Conservation (phyloP, 2,797 vertebrate species). For the Sebastes oblongus region DNA sequence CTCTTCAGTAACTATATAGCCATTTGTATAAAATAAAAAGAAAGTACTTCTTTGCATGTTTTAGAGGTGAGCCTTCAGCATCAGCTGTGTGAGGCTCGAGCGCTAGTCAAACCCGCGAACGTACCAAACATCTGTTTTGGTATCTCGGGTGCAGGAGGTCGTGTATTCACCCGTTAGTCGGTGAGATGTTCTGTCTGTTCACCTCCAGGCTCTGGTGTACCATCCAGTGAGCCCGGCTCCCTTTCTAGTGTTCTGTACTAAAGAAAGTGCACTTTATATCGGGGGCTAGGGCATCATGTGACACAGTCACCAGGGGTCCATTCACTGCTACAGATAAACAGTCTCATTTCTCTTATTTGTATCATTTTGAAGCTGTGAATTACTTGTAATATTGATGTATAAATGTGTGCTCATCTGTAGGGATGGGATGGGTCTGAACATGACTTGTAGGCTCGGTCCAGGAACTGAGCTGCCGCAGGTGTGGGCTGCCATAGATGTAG, state of each 20-base stretch:
- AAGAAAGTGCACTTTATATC: conserved; percentile 31
- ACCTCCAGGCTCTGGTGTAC: not conserved
- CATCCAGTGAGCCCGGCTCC: conserved; percentile 13
- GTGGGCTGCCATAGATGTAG: not conserved
- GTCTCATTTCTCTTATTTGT: conserved; percentile 59
- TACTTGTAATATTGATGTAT: conserved; percentile 75
- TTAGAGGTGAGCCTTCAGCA: conserved; percentile 18
- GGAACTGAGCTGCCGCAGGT: not conserved
- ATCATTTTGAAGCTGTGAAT: conserved; percentile 82
- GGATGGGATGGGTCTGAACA: not conserved
- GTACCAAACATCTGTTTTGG: conserved; percentile 37
- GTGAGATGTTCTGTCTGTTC: not conserved
- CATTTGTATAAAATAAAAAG: conserved; percentile 38
- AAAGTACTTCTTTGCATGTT: conserved; percentile 50
- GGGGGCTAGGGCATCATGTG: conserved; percentile 5
- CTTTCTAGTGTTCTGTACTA: conserved; percentile 25
- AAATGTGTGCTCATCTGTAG: conserved; percentile 61
- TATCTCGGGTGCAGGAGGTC: conserved; percentile 17
- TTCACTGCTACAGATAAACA: conserved; percentile 64
- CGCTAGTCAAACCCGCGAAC: conserved; percentile 4
- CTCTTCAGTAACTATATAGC: conserved; percentile 28
- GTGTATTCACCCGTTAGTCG: not conserved
- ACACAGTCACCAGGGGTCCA: conserved; percentile 25
- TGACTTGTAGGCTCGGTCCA: not conserved
- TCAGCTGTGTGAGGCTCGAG: not conserved